Conservation (phyloP, 2,888 invertebrate genomes). For the Cantharis rufa region DNA sequence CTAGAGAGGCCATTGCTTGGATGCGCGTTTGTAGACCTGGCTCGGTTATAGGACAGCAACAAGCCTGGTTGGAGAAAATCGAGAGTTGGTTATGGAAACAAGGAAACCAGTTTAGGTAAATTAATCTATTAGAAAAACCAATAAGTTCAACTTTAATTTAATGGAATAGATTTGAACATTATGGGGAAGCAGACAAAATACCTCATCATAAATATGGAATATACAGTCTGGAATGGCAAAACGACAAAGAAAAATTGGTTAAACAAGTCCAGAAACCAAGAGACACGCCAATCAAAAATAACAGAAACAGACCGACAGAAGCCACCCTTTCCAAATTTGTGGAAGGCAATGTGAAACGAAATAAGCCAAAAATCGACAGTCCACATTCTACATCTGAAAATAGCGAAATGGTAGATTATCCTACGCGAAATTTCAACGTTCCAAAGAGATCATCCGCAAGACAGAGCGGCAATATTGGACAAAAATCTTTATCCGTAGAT, state of each 20-base stretch:
- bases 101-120: slow-evolving; percentile 63
- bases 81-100: slow-evolving; percentile 58
- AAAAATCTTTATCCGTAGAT: neutral
- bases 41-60: slow-evolving; percentile 86
- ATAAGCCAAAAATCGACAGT: neutral
- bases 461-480: neutral
- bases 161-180: slow-evolving; percentile 48
- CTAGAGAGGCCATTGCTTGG: slow-evolving; percentile 86
- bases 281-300: neutral
- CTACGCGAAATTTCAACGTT: neutral
- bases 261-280: slow-evolving; percentile 6
- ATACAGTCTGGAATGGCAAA: slow-evolving; percentile 54
- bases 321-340: neutral
- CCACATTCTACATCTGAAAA: neutral
- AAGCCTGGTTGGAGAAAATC: slow-evolving; percentile 67
- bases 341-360: neutral
- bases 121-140: too few relatives aligned
- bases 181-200: slow-evolving; percentile 54
- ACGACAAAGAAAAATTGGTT: slow-evolving; percentile 33
- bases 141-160: too few relatives aligned
- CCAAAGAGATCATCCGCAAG: neutral
- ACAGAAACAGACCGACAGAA: neutral
- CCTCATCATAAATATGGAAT: slow-evolving; percentile 57
- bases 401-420: neutral
- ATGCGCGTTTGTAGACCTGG: slow-evolving; percentile 86